Percentiles rank a stretch among this genome's conserved stretches.
phyloP scores from a whole-genome alignment of 2,888 invertebrate species.

The Cinara cedri region DNA sequence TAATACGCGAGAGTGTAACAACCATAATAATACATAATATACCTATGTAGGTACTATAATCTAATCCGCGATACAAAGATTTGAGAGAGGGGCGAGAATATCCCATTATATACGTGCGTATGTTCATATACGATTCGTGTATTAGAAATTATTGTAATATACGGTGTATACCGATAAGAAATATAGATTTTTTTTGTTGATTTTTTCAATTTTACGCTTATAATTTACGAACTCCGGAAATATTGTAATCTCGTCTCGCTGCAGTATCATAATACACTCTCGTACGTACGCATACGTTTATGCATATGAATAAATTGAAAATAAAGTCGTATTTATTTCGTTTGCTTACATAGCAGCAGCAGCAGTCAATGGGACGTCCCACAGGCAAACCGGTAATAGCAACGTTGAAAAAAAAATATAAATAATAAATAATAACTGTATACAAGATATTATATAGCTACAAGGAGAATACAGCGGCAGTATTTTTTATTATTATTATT shows the following conservation, averaged over 20 bases:
- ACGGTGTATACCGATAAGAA: no score
- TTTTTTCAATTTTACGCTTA: slow-evolving; percentile 32
- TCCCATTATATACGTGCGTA: neutral
- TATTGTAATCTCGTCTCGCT: slow-evolving; percentile 6
- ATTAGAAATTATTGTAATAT: no score
- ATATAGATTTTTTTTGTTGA: neutral
- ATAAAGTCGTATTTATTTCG: slow-evolving; percentile 29
- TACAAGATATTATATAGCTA: neutral
- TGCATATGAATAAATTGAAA: slow-evolving; percentile 29
- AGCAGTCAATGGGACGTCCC: slow-evolving; percentile 41
- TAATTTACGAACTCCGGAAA: slow-evolving; percentile 47
- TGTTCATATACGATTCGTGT: no score
- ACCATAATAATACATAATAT: no score
- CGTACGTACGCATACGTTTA: neutral
- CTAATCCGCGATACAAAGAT: neutral
- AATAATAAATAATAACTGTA: slow-evolving; percentile 12
- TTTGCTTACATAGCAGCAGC: neutral
- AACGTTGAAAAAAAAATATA: slow-evolving; percentile 19
- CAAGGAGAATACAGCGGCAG: neutral
- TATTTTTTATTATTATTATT: neutral
- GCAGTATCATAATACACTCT: neutral
- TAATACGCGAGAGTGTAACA: neutral
- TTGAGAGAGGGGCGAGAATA: neutral
- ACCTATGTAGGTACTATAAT: no score
- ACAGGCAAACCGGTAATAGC: slow-evolving; percentile 40